A percentile compares a stretch with the other conserved stretches of the same genome.
Evolutionary conservation across 2,113 vertebrate species (phyloP).

Genomic region (Ictidomys tridecemlineatus): DNA sequence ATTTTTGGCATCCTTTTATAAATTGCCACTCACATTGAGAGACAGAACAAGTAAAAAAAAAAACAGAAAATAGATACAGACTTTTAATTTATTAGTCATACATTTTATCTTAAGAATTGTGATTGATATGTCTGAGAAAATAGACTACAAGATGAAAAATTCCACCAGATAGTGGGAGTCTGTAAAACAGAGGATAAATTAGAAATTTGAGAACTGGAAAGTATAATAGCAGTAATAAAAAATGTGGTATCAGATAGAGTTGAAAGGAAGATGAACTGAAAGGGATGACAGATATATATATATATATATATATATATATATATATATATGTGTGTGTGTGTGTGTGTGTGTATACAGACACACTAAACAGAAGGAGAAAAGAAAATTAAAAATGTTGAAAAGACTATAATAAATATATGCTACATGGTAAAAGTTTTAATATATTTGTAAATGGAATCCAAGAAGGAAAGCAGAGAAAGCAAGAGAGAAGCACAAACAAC

Average conservation of each 20-base stretch:
- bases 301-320: not conserved
- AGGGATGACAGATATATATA: not conserved
- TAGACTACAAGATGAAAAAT: not conserved
- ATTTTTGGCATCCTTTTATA: not conserved
- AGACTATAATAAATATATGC: not conserved
- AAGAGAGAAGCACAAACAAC: not conserved
- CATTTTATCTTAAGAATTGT: constrained; percentile 20
- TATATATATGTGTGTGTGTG: too few species aligned
- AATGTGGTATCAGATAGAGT: not conserved
- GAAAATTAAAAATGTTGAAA: not conserved
- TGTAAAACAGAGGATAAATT: not conserved
- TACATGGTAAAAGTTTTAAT: not conserved
- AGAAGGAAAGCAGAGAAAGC: not conserved
- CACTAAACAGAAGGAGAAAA: not conserved
- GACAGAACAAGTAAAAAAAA: not conserved
- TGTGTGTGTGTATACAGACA: not conserved
- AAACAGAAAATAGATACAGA: not conserved
- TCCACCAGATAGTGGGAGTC: constrained; percentile 1
- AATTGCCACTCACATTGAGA: not conserved
- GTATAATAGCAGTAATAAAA: not conserved
- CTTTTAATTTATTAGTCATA: not conserved
- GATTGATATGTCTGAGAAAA: constrained; percentile 20
- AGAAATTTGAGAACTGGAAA: constrained; percentile 43
- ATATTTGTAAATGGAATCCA: not conserved
- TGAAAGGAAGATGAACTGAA: not conserved